Evolutionary conservation across 2,113 vertebrate genomes (phyloP).

Genomic region (Nestor notabilis): DNA sequence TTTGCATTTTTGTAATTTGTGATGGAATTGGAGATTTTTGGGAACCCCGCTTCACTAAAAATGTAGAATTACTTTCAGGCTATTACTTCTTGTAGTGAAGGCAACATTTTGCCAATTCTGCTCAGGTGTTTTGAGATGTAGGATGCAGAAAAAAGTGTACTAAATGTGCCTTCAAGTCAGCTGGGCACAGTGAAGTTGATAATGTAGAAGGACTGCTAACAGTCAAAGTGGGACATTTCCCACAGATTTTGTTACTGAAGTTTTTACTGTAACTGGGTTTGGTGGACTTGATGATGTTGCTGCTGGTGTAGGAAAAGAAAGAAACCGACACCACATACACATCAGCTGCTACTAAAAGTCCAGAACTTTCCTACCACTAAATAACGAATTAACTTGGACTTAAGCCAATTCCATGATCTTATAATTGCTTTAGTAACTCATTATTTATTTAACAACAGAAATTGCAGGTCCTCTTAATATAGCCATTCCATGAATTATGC

Average conservation of each 20-base stretch:
- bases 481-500: background rate
- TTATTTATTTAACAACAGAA: slow-evolving; percentile 32
- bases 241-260: background rate
- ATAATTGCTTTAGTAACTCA: background rate
- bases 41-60: background rate
- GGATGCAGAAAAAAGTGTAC: background rate
- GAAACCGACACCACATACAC: background rate
- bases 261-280: background rate
- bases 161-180: background rate
- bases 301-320: background rate
- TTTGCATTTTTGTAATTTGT: background rate
- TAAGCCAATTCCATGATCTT: background rate
- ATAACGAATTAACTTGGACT: background rate
- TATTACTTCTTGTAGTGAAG: background rate
- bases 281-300: background rate
- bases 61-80: background rate
- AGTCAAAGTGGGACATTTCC: background rate
- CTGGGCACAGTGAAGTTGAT: background rate
- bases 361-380: background rate
- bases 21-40: background rate
- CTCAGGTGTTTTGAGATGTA: background rate
- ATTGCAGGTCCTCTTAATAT: background rate
- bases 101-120: background rate
- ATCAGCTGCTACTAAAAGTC: background rate
- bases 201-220: background rate